Evolutionary conservation across 2,797 vertebrate species (phyloP).

Genomic region (Scolopax bukidnonensis): DNA sequence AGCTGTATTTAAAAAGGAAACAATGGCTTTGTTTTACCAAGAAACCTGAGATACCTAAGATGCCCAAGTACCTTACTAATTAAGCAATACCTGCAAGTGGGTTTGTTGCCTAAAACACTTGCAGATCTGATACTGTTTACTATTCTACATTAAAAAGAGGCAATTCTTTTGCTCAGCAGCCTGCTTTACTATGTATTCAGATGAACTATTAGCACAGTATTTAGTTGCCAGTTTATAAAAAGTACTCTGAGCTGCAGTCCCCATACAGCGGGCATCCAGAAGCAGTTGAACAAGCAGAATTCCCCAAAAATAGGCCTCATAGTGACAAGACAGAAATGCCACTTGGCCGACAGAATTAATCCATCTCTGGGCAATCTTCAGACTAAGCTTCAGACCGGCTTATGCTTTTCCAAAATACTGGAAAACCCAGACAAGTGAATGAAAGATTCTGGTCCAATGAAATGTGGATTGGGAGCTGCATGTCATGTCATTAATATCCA

Average conservation of each 20-base stretch:
- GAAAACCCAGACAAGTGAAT: not conserved
- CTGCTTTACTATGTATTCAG: not conserved
- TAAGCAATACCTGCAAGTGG: not conserved
- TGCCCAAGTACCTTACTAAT: not conserved
- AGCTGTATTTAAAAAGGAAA: not conserved
- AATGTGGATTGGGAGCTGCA: not conserved
- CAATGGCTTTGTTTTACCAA: not conserved
- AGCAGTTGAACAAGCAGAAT: not conserved
- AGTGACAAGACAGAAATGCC: not conserved
- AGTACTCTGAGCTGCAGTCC: not conserved
- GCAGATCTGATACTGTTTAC: not conserved
- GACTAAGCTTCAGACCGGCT: not conserved
- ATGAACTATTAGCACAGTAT: not conserved
- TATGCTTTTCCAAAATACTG: not conserved
- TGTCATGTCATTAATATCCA: fast-evolving
- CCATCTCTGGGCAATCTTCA: not conserved
- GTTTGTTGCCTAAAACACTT: not conserved
- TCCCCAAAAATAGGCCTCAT: not conserved
- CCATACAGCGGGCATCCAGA: not conserved
- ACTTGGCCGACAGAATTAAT: not conserved
- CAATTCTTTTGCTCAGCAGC: not conserved
- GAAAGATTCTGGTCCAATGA: not conserved
- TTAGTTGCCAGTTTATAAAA: not conserved
- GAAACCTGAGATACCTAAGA: not conserved
- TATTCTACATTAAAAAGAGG: not conserved